Conservation (phyloP, 2,113 vertebrate genomes). For the Nycticebus coucang region DNA sequence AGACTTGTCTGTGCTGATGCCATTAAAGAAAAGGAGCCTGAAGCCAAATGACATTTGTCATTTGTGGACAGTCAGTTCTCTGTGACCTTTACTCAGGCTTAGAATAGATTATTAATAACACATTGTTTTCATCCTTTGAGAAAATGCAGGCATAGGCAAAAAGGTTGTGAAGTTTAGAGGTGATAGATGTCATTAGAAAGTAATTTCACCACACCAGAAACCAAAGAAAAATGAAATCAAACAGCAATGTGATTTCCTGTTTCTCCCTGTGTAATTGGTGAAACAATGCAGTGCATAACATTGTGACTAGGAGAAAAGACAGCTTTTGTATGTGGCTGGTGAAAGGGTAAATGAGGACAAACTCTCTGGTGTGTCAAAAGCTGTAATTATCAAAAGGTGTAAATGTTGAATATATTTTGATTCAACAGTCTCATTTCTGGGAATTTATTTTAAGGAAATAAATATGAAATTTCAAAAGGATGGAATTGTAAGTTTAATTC, state of each 20-base stretch:
- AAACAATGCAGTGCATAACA: not conserved
- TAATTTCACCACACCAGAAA: not conserved
- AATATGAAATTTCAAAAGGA: slow-evolving; percentile 1
- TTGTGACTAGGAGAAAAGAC: not conserved
- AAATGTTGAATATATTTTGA: not conserved
- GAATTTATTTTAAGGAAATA: slow-evolving; percentile 48
- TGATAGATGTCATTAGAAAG: not conserved
- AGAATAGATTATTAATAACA: not conserved
- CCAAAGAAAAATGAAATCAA: not conserved
- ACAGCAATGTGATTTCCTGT: not conserved
- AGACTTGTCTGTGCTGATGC: not conserved
- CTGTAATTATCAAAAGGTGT: not conserved
- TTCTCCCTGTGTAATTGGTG: not conserved
- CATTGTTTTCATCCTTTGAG: not conserved
- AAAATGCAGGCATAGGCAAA: not conserved
- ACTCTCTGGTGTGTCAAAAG: not conserved
- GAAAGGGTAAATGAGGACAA: not conserved
- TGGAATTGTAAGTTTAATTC: not conserved
- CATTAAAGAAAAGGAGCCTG: not conserved
- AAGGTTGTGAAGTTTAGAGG: slow-evolving; percentile 1
- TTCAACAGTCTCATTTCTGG: not conserved
- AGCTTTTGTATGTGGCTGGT: not conserved
- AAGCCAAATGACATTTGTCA: not conserved
- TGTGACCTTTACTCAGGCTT: slow-evolving; percentile 7
- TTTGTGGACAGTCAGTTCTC: not conserved